Percentiles rank a stretch among this genome's conserved stretches.
phyloP scores from a whole-genome alignment of 2,888 invertebrate genomes.

The Epinotia ramella region DNA sequence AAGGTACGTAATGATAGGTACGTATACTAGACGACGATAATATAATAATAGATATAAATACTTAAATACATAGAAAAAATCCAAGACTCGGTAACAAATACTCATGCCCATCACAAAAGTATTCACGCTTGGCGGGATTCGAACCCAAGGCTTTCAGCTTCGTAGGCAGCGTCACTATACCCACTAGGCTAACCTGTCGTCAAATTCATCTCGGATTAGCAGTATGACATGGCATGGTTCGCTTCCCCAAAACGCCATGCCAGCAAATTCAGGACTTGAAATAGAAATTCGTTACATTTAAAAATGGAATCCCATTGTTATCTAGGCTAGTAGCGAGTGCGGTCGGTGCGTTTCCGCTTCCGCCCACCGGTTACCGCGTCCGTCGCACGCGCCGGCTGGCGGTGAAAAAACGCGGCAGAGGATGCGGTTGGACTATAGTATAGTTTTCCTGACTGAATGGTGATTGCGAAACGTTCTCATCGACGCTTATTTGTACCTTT shows the following conservation, averaged over 20 bases:
- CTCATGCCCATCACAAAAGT: too few relatives aligned
- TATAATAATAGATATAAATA: too few relatives aligned
- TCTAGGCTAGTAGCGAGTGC: conserved; percentile 46
- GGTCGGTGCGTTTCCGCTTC: conserved; percentile 56
- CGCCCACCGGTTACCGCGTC: conserved; percentile 53
- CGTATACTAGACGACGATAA: too few relatives aligned
- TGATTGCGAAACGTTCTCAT: not conserved
- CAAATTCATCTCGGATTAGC: too few relatives aligned
- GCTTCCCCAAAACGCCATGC: not conserved
- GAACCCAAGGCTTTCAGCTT: too few relatives aligned
- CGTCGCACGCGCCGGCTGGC: conserved; percentile 18
- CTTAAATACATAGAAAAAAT: too few relatives aligned
- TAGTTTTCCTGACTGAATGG: not conserved
- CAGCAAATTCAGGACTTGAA: not conserved
- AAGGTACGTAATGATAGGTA: too few relatives aligned
- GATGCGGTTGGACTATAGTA: conserved; percentile 31
- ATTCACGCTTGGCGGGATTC: too few relatives aligned
- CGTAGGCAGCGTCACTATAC: too few relatives aligned
- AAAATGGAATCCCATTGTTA: conserved; percentile 28
- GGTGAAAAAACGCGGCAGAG: conserved; percentile 19
- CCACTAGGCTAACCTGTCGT: too few relatives aligned
- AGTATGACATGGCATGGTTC: not conserved
- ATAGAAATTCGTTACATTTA: conserved; percentile 12
- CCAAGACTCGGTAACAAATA: too few relatives aligned
- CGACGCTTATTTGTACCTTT: not conserved